Conservation (phyloP, 2,797 vertebrate species). For the Sibirionetta formosa region DNA sequence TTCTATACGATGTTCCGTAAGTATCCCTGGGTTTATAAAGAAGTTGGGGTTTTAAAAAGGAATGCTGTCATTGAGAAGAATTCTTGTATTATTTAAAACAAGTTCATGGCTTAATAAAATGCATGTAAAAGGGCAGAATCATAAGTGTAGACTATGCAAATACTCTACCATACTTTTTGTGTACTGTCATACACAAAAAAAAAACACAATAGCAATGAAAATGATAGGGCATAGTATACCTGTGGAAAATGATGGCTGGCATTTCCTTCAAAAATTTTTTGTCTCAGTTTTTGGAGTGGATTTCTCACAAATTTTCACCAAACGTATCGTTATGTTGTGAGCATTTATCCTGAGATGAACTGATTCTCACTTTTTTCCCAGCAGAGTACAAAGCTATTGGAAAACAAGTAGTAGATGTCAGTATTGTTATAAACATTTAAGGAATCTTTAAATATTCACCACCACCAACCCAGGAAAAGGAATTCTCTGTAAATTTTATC, state of each 20-base stretch:
- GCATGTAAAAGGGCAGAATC: background rate
- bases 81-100: background rate
- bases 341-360: background rate
- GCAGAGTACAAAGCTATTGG: background rate
- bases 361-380: background rate
- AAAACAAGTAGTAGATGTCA: background rate
- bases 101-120: background rate
- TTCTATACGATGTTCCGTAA: conserved; percentile 99
- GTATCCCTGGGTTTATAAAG: conserved; percentile 67
- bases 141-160: background rate
- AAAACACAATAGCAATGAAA: background rate
- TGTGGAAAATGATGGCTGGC: background rate
- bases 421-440: background rate
- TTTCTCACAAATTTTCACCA: background rate
- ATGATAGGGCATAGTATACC: background rate
- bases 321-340: background rate
- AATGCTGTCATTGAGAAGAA: background rate
- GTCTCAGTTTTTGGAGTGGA: background rate
- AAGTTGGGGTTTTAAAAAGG: background rate
- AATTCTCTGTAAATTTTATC: background rate
- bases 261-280: background rate
- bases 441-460: background rate
- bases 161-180: background rate
- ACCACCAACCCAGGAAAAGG: background rate
- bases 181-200: background rate